Evolutionary conservation across 2,888 invertebrate species (phyloP).

Genomic region (Entomobrya proxima): DNA sequence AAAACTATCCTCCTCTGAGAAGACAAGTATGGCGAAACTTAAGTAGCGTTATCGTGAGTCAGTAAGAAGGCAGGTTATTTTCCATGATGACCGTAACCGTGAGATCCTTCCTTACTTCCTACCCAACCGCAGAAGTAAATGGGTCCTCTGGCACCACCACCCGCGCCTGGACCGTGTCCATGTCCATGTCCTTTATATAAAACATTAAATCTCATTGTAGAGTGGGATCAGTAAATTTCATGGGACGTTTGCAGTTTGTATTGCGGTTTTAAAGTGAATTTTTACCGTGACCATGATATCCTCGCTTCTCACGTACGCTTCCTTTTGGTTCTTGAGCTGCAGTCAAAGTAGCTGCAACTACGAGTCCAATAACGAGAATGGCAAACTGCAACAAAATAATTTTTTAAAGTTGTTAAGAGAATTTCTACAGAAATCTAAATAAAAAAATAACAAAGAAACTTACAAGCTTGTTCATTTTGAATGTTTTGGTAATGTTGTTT

Average conservation of each 20-base stretch:
- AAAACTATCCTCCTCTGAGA: neutral
- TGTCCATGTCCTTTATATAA: slow-evolving; percentile 79
- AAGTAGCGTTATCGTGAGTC: neutral
- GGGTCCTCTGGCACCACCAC: slow-evolving; percentile 81
- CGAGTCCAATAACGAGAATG: slow-evolving; percentile 43
- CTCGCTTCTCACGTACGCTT: slow-evolving; percentile 54
- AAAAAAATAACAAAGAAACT: neutral
- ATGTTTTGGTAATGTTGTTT: neutral
- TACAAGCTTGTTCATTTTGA: slow-evolving; percentile 5
- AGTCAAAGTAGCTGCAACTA: slow-evolving; percentile 48
- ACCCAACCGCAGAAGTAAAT: slow-evolving; percentile 62
- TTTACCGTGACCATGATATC: slow-evolving; percentile 45
- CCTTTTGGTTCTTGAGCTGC: slow-evolving; percentile 54
- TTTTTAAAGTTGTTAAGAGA: neutral
- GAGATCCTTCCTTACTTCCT: slow-evolving; percentile 39
- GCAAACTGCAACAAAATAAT: slow-evolving; percentile 28
- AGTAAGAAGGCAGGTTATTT: neutral
- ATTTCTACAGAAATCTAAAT: neutral
- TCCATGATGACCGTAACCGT: slow-evolving; percentile 44
- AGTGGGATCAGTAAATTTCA: too few species aligned
- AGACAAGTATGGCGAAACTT: neutral
- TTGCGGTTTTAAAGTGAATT: neutral
- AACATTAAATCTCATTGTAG: too few species aligned
- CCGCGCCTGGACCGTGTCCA: slow-evolving; percentile 84
- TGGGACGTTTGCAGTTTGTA: too few species aligned